phyloP scores from a whole-genome alignment of 2,797 vertebrate genomes.

The Labroides dimidiatus region DNA sequence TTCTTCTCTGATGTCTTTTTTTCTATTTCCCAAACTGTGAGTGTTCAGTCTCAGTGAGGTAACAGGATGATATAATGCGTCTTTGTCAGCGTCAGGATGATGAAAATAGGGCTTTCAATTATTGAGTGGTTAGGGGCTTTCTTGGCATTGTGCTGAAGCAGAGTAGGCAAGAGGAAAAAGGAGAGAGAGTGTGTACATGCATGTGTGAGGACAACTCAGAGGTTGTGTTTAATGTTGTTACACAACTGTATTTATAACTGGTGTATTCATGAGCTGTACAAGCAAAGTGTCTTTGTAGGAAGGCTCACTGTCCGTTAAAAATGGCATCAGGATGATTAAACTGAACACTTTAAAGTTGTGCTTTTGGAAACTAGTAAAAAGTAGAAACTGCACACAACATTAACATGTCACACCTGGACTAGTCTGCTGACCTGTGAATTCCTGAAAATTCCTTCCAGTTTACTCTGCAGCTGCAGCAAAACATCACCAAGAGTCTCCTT shows the following conservation, averaged over 20 bases:
- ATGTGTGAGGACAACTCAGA: neutral
- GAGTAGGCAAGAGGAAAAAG: neutral
- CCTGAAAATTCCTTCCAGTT: neutral
- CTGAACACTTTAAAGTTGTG: no score
- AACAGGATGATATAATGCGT: constrained; percentile 9
- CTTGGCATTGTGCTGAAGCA: neutral
- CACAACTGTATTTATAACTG: neutral
- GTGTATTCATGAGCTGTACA: neutral
- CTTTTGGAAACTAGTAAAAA: no score
- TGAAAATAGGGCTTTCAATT: constrained; percentile 36
- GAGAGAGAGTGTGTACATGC: neutral
- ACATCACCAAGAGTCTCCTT: no score
- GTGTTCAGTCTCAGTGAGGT: neutral
- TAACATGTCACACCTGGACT: neutral
- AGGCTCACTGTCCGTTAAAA: no score
- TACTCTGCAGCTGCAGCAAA: no score
- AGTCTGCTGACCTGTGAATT: neutral
- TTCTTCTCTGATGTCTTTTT: neutral
- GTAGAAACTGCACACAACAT: no score
- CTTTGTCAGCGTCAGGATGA: constrained; percentile 9
- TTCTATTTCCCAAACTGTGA: neutral
- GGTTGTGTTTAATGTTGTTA: neutral
- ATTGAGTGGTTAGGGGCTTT: constrained; percentile 44
- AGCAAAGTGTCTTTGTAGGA: neutral
- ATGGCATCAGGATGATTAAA: no score